These are phyloP conservation scores for Bellardia bayeri DNA, from an alignment of 2,888 invertebrate species.

Conservation along the genomic window DNA sequence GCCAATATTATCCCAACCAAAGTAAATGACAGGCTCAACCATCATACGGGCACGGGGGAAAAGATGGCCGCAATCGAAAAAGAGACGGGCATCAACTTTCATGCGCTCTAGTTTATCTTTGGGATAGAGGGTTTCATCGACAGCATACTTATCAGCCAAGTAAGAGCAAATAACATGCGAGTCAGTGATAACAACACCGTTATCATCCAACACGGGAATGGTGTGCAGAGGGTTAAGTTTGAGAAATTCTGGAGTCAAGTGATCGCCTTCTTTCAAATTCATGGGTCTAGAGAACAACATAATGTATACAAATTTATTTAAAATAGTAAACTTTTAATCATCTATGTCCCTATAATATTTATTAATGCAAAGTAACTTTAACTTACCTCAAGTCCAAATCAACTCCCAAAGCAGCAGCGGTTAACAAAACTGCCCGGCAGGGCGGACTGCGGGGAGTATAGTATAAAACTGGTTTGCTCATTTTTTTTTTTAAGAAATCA, in stretches of 20 bases:
- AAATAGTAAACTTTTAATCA: neutral
- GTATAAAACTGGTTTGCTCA: slow-evolving; percentile 85
- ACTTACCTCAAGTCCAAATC: slow-evolving; percentile 86
- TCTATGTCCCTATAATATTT: neutral
- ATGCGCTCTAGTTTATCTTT: slow-evolving; percentile 85
- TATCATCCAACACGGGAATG: slow-evolving; percentile 82
- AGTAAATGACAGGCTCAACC: slow-evolving; percentile 82
- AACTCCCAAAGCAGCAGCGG: slow-evolving; percentile 87
- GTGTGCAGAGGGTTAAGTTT: slow-evolving; percentile 87
- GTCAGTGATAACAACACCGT: slow-evolving; percentile 80
- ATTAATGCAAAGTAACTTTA: neutral
- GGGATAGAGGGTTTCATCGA: slow-evolving; percentile 86
- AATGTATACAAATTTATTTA: neutral
- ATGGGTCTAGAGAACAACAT: slow-evolving; percentile 10
- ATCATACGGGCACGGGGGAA: slow-evolving; percentile 81
- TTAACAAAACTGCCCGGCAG: slow-evolving; percentile 87
- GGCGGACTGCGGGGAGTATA: slow-evolving; percentile 87
- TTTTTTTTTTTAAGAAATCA: slow-evolving; percentile 56
- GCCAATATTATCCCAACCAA: slow-evolving; percentile 81
- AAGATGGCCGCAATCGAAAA: slow-evolving; percentile 81
- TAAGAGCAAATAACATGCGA: slow-evolving; percentile 86
- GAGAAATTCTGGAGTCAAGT: slow-evolving; percentile 80
- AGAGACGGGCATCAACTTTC: slow-evolving; percentile 83
- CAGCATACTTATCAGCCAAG: slow-evolving; percentile 85
- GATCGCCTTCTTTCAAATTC: slow-evolving; percentile 78